A percentile compares a stretch with the other conserved stretches of the same genome.
phyloP scores from a whole-genome alignment of 2,888 invertebrate species.

The Tinea pellionella region DNA sequence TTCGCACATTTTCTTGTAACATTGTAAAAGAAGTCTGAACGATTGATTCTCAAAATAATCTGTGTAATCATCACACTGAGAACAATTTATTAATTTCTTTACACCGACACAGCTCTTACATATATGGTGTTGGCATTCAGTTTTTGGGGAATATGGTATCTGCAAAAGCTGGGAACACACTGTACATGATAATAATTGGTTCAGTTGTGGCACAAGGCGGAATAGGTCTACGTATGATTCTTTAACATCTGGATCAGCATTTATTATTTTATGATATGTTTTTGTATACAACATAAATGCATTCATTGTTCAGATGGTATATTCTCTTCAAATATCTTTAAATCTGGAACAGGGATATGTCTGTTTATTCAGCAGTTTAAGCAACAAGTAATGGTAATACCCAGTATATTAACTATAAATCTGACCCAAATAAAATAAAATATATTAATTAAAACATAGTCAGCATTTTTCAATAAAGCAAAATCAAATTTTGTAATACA shows the following conservation, averaged over 20 bases:
- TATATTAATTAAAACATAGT: neutral
- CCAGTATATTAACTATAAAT: too few species aligned
- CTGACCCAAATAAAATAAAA: too few species aligned
- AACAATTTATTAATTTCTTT: slow-evolving; percentile 51
- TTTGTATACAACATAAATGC: slow-evolving; percentile 85
- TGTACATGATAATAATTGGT: slow-evolving; percentile 89
- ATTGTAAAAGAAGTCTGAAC: slow-evolving; percentile 83
- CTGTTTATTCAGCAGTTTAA: too few species aligned
- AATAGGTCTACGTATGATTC: slow-evolving; percentile 85
- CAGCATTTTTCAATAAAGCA: neutral
- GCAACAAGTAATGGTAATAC: too few species aligned
- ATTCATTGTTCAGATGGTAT: slow-evolving; percentile 70
- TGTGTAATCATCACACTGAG: slow-evolving; percentile 86
- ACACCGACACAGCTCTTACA: slow-evolving; percentile 83
- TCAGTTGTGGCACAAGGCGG: slow-evolving; percentile 84
- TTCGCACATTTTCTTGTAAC: slow-evolving; percentile 90
- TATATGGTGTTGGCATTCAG: slow-evolving; percentile 89
- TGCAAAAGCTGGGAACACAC: slow-evolving; percentile 87
- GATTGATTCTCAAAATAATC: slow-evolving; percentile 86
- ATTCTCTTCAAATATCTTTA: too few species aligned
- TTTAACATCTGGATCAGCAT: slow-evolving; percentile 77
- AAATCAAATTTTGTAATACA: too few species aligned
- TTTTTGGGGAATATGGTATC: slow-evolving; percentile 83
- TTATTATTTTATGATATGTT: slow-evolving; percentile 82
- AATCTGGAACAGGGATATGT: too few species aligned